Base-by-base conservation (phyloP, 2,113 vertebrate species). In the Lucifuga dentata region DNA sequence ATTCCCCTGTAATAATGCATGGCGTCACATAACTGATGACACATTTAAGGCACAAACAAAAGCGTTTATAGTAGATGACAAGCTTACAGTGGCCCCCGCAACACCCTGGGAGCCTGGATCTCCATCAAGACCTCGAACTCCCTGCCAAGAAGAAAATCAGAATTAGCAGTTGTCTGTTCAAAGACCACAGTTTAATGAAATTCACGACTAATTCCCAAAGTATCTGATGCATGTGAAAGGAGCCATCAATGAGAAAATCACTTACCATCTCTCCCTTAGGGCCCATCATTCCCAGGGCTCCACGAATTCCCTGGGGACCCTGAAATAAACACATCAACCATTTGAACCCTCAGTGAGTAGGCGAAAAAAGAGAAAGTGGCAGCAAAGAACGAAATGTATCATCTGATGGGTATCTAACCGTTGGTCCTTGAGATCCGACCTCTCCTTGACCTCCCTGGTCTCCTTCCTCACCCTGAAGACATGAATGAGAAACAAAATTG, bases 381-480 rank as follows among this genome's bases (percentile, higher is more conserved):
- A 29, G 3, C 6, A 24, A 35, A 73, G 2, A 64, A 21, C 6
- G 29, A 46, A 36, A 1, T 24, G 4, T 21, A 13, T 66, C 2
- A 56, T 62, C 5, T 33, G 67, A 15, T 33, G 40, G 92, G 89
- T 76, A 88, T 90, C 93, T 94, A 89, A 99, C 98, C 79, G 69
- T 93, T 84, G 94, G 91, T 85, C 98, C 98, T 92, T 95, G 95
- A 81, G 94, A 66, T 80, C 98, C 98, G 6, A 95, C 90, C 44
- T 97, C 95, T 78, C 98, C 98, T 16, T 61, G 33, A 57, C 81
- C 83, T 73, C 98, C 98, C 83, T 98, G 95, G 17, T 98, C 95
- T 24, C 98, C 98, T 86, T 98, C 96, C 89, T 96, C 95, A 64
- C 98, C 98, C 97, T 99, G 43, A 70, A 63, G 71, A 80, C 38